Base-by-base conservation (phyloP, 1,140 invertebrate species). In the Hesperophylax magnus region DNA sequence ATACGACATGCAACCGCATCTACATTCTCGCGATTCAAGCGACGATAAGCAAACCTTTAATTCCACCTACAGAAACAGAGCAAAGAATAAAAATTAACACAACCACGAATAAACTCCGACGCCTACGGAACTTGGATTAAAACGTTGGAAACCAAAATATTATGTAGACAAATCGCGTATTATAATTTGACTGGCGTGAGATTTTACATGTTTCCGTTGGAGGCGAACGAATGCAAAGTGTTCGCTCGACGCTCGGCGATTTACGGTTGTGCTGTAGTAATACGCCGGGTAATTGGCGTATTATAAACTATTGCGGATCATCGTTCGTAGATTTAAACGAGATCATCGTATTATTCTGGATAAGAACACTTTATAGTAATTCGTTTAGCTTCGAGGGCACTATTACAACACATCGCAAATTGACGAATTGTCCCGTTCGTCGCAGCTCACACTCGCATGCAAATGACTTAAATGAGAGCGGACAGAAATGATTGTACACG, bases 291-390 rank as follows among this genome's bases (percentile, higher is more conserved):
- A 47, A 47, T 47, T 47, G 39, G 69, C 34, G 39, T 15, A 31
- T 75, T 56, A 58, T 20, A 54, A 58, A 27, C 20, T n/a, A 27
- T 31, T 65, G 18, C 6, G n/a, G 17, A 20, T 22, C 61, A 65
- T 27, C 27, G 11, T 31, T 52, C 22, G 20, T 17, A 58, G n/a
- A 75, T n/a, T n/a, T 75, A 56, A 75, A 75, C 52, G 27, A 75
- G 39, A 47, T 47, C 20, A 58, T 58, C 54, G 20, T 71, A 71
- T 54, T 75, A 63, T 77, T 65, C 63, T 77, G 61, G 24, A 69
- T 67, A 78, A 78, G 53, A 69, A 67, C 77, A 78, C 77, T 78
- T 54, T 54, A 22, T 34, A 69, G 53, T 75, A 75, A 75, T 75
- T 75, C 54, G 54, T 75, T 75, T 24, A 75, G 24, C 18, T 75